Base-by-base conservation (phyloP, 2,888 invertebrate species). In the Drosophila neutralis region DNA sequence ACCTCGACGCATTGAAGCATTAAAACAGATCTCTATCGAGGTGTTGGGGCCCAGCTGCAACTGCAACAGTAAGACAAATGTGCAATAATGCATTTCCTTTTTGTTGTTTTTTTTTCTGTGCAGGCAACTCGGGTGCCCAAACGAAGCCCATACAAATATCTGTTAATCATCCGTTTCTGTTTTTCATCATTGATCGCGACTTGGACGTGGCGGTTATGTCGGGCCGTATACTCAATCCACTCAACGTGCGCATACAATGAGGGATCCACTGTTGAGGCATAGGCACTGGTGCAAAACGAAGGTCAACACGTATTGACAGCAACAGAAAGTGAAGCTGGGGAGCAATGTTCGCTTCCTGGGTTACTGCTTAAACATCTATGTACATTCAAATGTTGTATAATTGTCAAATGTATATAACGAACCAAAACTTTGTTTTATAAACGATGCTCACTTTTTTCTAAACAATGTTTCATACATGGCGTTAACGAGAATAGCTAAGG, bases 161-260 rank as follows among this genome's bases (percentile, higher is more conserved):
- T 58, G 97, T 96, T 18, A 96, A 96, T 73, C 97, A 96, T 93
- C 97, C 97, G 59, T 97, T 97, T 92, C 93, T 97, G 65, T 97
- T 96, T 93, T 97, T 97, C 92, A 97, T 97, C 80, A 95, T 97
- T 94, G 97, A 97, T 92, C 94, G 96, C 58, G 96, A 95, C 91
- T 95, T 97, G 58, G 95, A 97, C 91, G 96, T 97, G 15, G 94
- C 96, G 49, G 94, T 97, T 56, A 96, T 97, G 95, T 95, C 96
- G 35, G 97, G 97, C 73, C 96, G 97, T 91, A 95, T 97, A 92
- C 95, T 96, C 60, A 97, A 97, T 93, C 97, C 97, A 21, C 94
- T 96, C 59, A 97, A 97, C 93, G 95, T 96, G 70, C 95, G 97
- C 92, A 96, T 97, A 94, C 95, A 96, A 94, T 96, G 94, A 57